Conservation (phyloP, 2,888 invertebrate genomes). For the Hirtodrosophila confusa region DNA sequence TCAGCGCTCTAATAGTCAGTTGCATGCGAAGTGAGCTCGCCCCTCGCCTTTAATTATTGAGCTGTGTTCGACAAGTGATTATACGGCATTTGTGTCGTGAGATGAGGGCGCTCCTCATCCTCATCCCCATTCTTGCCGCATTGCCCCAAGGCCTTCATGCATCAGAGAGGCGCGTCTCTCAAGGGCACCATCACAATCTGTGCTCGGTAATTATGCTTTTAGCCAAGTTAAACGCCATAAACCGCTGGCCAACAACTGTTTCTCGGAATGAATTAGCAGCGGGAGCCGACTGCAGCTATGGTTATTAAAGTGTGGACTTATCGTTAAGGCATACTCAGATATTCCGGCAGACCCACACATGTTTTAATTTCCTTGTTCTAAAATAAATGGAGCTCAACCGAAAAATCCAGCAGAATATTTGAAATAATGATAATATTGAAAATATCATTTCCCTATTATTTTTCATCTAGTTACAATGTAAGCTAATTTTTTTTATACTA, state of each 20-base stretch:
- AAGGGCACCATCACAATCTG: conserved; percentile 58
- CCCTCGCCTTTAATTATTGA: conserved; percentile 72
- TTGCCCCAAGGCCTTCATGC: conserved; percentile 8
- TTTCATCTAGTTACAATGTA: too few relatives aligned
- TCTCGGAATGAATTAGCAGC: conserved; percentile 63
- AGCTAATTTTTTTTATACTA: too few relatives aligned
- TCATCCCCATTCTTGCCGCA: conserved; percentile 16
- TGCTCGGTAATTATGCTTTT: conserved; percentile 56
- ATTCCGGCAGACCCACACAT: too few relatives aligned
- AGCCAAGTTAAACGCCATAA: conserved; percentile 57
- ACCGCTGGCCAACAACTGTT: conserved; percentile 27
- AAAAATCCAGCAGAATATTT: too few relatives aligned
- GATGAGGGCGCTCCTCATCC: conserved; percentile 48
- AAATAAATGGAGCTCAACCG: neutral
- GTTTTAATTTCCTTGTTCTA: too few relatives aligned
- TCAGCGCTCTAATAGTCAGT: conserved; percentile 71
- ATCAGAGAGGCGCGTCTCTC: conserved; percentile 29
- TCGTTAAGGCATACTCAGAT: neutral
- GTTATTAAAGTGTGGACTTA: conserved; percentile 1
- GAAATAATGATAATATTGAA: too few relatives aligned
- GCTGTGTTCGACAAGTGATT: conserved; percentile 80
- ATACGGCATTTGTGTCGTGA: conserved; percentile 78
- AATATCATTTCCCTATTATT: too few relatives aligned
- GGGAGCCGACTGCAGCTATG: conserved; percentile 2
- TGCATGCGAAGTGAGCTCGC: conserved; percentile 62